phyloP scores from a whole-genome alignment of 2,888 invertebrate species.

The Phortica magna region DNA sequence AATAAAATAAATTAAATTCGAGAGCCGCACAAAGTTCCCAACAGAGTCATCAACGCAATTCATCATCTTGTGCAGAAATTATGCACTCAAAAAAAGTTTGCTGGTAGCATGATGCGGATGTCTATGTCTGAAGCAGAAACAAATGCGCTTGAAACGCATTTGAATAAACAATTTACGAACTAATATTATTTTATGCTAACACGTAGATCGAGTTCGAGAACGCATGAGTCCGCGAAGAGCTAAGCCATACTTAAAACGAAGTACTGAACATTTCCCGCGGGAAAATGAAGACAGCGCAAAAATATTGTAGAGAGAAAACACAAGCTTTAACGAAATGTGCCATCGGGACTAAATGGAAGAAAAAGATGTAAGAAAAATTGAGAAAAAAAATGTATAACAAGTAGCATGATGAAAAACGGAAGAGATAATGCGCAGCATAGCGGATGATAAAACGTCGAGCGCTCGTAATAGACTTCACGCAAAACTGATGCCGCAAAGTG shows the following conservation, averaged over 20 bases:
- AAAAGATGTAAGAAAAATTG: background rate
- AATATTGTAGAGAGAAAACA: constrained; percentile 9
- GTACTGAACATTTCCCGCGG: background rate
- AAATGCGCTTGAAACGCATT: constrained; percentile 43
- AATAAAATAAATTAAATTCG: background rate
- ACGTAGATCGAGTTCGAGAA: background rate
- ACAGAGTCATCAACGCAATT: constrained; percentile 66
- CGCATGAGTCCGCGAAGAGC: background rate
- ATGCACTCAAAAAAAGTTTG: constrained; percentile 34
- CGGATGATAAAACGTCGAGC: constrained; percentile 40
- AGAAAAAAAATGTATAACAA: background rate
- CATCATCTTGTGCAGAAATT: constrained; percentile 57
- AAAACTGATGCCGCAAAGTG: constrained; percentile 60
- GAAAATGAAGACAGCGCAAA: background rate
- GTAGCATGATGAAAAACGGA: constrained; percentile 34
- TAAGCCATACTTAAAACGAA: background rate
- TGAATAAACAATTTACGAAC: constrained; percentile 57
- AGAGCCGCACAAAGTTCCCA: constrained; percentile 50
- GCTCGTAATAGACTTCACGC: constrained; percentile 63
- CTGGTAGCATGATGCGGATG: background rate
- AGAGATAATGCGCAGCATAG: constrained; percentile 46
- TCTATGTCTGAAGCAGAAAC: background rate
- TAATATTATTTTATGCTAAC: constrained; percentile 46
- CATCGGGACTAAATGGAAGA: constrained; percentile 4
- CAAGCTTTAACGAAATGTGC: constrained; percentile 21